Conservation (phyloP, 2,113 vertebrate species). For the Madoqua kirkii region DNA sequence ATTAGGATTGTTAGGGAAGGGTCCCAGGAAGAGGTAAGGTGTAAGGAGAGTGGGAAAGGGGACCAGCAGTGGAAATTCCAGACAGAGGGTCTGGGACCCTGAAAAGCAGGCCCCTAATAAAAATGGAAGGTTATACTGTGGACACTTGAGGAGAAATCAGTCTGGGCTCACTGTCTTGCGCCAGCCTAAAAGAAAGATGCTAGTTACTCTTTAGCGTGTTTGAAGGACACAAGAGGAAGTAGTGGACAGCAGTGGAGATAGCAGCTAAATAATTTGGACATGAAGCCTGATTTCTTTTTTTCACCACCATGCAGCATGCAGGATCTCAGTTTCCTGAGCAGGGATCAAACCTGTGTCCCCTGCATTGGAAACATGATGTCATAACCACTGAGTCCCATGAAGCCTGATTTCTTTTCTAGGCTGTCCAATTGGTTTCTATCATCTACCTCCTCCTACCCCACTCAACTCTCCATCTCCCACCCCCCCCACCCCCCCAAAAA, state of each 20-base stretch:
- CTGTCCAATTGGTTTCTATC: not conserved
- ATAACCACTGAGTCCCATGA: not conserved
- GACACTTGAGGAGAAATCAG: not conserved
- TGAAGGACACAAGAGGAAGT: not conserved
- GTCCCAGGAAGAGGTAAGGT: not conserved
- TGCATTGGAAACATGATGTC: not conserved
- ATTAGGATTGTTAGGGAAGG: not conserved
- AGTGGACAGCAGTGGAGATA: not conserved
- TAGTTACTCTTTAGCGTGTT: not conserved
- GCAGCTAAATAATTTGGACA: not conserved
- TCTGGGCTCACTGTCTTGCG: not conserved
- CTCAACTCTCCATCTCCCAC: too few relatives aligned
- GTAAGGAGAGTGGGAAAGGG: not conserved
- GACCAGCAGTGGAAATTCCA: not conserved
- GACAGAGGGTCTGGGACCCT: not conserved
- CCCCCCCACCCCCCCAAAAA: rapidly evolving
- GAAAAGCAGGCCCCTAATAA: not conserved
- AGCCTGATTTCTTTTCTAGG: not conserved
- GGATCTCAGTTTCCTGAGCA: not conserved
- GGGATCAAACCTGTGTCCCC: not conserved
- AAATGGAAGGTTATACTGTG: not conserved
- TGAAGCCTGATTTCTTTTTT: not conserved
- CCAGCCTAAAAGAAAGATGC: not conserved
- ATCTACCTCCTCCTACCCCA: not conserved
- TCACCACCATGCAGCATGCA: not conserved